Evolutionary conservation across 1,140 invertebrate genomes (phyloP), one percentile per base, ranked within the genome.

Genomic region (Phenacoccus solenopsis): DNA sequence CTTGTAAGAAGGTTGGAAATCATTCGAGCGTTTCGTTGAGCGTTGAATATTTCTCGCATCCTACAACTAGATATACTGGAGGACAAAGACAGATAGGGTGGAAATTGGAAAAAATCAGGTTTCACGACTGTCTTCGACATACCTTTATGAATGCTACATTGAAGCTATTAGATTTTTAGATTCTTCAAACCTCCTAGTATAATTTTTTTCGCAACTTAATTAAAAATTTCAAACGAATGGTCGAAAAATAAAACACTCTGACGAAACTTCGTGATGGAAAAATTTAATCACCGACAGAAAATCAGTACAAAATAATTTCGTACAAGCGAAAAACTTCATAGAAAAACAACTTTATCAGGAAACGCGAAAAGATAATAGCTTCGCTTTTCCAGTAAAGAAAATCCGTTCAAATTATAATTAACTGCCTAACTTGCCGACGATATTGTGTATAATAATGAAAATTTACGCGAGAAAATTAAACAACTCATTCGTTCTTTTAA

Each of bases 401-500:
- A 49, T 49, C 38, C 13, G 38, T 49, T 49, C 20, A 49, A 9
- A 49, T 49, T 49, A 49, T 49, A 49, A 49, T 49, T 49, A 49
- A 49, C 38, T 49, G 38, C 38, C 38, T 49, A 49, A 49, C 5
- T 49, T 49, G 16, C 38, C 38, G 16, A 49, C 38, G 38, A 49
- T 49, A 49, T 49, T 49, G 38, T 49, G 16, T n/a, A n/a, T 49
- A 49, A 49, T 49, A 49, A 49, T 49, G 38, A 16, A 49, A 49
- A 49, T 49, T 49, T 49, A 49, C 38, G 38, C 38, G 38, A 49
- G 38, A 49, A 49, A 49, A 49, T 49, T 49, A 16, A 49, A 49
- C 38, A 49, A 49, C 38, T 49, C 38, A 49, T 49, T 49, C 38
- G 38, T n/a, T 49, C 38, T 49, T 49, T 49, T 49, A 49, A 49